Base-by-base conservation (phyloP, 2,797 vertebrate species). In the Avahi laniger region DNA sequence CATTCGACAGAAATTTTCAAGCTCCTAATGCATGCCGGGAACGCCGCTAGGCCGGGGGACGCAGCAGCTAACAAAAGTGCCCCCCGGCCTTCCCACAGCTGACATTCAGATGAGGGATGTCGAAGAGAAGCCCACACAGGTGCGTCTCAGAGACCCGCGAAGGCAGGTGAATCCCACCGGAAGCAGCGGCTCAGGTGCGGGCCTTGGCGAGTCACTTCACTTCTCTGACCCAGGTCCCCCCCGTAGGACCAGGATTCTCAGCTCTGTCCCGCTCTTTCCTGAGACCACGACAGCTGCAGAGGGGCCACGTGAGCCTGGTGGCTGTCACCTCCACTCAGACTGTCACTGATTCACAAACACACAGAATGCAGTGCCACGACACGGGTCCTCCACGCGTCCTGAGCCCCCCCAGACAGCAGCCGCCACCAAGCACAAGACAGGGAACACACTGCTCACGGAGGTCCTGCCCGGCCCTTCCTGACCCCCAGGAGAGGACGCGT, bases 11-110 rank as follows among this genome's bases (percentile, higher is more conserved):
- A 24, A 54, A 33, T 48, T 43, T 76, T 7, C 4, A 0, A 5
- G 17, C 33, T 28, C 57, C 38, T 6, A 5, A 10, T 4, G 1
- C 2, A 1, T 2, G 28, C 5, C 2, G 1, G 35, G 24, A 7
- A 41, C 2, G 8, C 22, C 8, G n/a, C 80, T 20, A 18, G 33
- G 7, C 50, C 26, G 33, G 22, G n/a, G 72, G 61, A 28, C 1
- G 1, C 20, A 48, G 30, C 59, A 35, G n/a, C n/a, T n/a, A n/a
- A n/a, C n/a, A n/a, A 18, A 46, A 20, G 50, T 26, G 2, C 15
- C 11, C 17, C 48, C 6, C 14, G 46, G 33, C 8, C 57, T 5
- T 24, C 1, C 0, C 0, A 43, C 35, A 33, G 22, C 52, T 14
- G 73, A 38, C 41, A 26, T 14, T 41, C 7, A 7, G 43, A 52